phyloP scores from a whole-genome alignment of 2,797 vertebrate species.

The Danionella dracula region DNA sequence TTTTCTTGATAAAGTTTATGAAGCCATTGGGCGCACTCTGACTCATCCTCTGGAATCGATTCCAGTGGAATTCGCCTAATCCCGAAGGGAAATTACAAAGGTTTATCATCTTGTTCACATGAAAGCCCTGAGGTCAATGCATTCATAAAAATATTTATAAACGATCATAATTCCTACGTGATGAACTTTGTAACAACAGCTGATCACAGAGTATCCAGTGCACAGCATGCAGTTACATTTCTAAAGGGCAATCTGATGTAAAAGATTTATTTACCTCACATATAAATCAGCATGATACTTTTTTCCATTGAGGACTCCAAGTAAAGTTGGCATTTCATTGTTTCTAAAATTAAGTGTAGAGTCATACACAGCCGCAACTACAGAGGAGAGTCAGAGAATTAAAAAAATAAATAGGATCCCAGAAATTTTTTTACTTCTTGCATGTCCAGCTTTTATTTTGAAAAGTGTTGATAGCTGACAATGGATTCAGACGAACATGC shows the following conservation, averaged over 20 bases:
- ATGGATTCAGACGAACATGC: background rate
- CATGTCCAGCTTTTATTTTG: background rate
- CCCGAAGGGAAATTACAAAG: background rate
- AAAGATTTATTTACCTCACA: slow-evolving; percentile 78
- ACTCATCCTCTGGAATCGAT: slow-evolving; percentile 82
- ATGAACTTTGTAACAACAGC: background rate
- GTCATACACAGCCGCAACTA: slow-evolving; percentile 93
- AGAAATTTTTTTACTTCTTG: no score
- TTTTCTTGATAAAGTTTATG: slow-evolving; percentile 97
- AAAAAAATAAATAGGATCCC: no score
- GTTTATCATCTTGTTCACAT: background rate
- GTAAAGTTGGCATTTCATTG: slow-evolving; percentile 83
- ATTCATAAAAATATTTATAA: background rate
- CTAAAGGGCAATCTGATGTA: background rate
- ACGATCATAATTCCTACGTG: background rate
- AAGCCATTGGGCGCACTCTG: slow-evolving; percentile 84
- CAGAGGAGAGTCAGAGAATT: no score
- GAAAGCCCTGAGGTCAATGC: background rate
- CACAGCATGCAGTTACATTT: background rate
- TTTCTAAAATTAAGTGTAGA: slow-evolving; percentile 96
- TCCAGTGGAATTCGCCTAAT: slow-evolving; percentile 88
- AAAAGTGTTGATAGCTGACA: no score
- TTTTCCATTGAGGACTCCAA: slow-evolving; percentile 87
- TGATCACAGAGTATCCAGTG: background rate
- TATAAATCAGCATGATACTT: slow-evolving; percentile 93